Conservation (phyloP, 1,140 invertebrate species). For the Temnothorax nylanderi region DNA sequence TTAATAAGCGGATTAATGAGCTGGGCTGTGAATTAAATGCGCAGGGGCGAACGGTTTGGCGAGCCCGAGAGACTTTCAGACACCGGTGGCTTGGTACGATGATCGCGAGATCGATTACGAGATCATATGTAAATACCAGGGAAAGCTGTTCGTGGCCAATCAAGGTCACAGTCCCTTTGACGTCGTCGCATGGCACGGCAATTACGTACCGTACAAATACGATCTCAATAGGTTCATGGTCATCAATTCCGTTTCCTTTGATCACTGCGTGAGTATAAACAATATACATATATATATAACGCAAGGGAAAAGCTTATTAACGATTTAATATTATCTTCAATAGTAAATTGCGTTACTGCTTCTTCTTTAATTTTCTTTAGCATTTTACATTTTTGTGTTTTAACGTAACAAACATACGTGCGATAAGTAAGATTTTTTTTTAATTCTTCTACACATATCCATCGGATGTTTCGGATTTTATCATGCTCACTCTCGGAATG, state of each 20-base stretch:
- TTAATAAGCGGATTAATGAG: slow-evolving; percentile 23
- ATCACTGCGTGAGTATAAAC: slow-evolving; percentile 94
- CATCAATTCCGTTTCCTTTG: slow-evolving; percentile 98
- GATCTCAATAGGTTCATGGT: slow-evolving; percentile 97
- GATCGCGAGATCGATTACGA: slow-evolving; percentile 90
- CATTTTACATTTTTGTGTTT: not conserved
- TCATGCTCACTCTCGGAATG: not conserved
- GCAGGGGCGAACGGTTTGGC: slow-evolving; percentile 97
- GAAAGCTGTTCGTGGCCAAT: slow-evolving; percentile 92
- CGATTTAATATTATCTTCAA: not conserved
- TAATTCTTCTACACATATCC: not conserved
- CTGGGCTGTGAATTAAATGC: not conserved
- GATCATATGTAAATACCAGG: slow-evolving; percentile 96
- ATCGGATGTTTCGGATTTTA: not conserved
- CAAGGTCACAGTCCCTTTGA: slow-evolving; percentile 98
- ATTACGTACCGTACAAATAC: slow-evolving; percentile 99
- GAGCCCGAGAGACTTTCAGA: slow-evolving; percentile 97
- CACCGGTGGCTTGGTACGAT: slow-evolving; percentile 95
- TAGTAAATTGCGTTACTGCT: not conserved
- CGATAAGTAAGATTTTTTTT: too few relatives aligned
- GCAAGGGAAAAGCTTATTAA: not conserved
- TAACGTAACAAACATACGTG: not conserved
- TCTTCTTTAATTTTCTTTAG: not conserved
- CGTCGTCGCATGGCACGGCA: slow-evolving; percentile 99
- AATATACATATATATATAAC: not conserved